A percentile compares a stretch with the other conserved stretches of the same genome.
Evolutionary conservation across 2,797 vertebrate species (phyloP).

Genomic region (Lepus oiostolus): DNA sequence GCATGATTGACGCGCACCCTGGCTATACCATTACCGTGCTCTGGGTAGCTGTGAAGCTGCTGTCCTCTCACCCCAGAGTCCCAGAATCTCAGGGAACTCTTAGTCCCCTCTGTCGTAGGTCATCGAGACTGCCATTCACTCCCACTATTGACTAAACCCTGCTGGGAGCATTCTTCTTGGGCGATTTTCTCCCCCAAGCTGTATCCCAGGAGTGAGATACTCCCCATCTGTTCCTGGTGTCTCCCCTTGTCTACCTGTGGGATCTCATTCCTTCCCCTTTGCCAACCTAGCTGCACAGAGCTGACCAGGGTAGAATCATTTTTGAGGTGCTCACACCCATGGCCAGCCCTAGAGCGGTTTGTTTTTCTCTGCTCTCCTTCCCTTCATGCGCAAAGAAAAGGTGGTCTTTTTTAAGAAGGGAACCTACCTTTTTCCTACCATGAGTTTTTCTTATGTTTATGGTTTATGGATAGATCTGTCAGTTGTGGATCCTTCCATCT

Average conservation of each 20-base stretch:
- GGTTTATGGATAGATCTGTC: not conserved
- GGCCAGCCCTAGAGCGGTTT: not conserved
- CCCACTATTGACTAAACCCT: not conserved
- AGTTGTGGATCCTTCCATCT: not conserved
- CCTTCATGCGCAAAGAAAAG: not conserved
- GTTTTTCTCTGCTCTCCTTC: not conserved
- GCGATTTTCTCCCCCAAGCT: not conserved
- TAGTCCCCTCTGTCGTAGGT: not conserved
- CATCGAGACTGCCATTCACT: not conserved
- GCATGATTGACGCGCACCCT: fast-evolving
- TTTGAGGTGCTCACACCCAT: not conserved
- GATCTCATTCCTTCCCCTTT: not conserved
- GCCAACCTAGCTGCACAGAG: not conserved
- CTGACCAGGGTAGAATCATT: not conserved
- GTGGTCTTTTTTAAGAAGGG: not conserved
- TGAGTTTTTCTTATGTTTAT: not conserved
- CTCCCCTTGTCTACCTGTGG: not conserved
- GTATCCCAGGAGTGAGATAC: not conserved
- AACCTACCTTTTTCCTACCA: not conserved
- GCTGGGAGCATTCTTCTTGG: not conserved
- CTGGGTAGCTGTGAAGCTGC: not conserved
- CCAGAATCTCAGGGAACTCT: not conserved
- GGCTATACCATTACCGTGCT: not conserved
- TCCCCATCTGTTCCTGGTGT: not conserved
- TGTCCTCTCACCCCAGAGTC: not conserved